phyloP scores from a whole-genome alignment of 2,888 invertebrate genomes.

The Archips crataeganus region DNA sequence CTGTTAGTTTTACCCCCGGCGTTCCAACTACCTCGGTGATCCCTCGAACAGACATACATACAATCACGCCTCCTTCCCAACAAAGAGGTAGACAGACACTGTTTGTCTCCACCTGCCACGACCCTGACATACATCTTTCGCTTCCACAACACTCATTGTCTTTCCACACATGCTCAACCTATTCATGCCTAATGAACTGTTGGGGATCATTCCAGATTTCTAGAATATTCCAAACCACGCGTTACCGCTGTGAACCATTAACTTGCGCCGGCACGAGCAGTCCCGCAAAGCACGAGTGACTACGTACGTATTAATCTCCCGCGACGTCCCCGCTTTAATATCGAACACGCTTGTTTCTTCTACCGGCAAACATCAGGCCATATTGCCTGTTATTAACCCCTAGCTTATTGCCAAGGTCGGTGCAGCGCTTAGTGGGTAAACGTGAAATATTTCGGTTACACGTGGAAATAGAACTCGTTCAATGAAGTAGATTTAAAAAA shows the following conservation, averaged over 20 bases:
- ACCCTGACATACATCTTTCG: too few species aligned
- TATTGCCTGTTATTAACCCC: conserved; percentile 39
- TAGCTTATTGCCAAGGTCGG: conserved; percentile 21
- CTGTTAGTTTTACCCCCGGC: too few species aligned
- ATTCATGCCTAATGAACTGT: neutral
- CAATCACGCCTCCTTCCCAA: too few species aligned
- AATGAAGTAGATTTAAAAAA: neutral
- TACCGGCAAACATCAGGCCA: conserved; percentile 49
- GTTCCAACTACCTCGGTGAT: too few species aligned
- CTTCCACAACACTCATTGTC: too few species aligned
- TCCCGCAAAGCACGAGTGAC: conserved; percentile 64
- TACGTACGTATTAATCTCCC: conserved; percentile 75
- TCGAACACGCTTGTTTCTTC: conserved; percentile 45
- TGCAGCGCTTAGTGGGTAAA: conserved; percentile 9
- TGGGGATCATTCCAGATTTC: neutral
- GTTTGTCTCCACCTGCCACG: too few species aligned
- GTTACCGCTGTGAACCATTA: neutral
- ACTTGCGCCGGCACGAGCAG: conserved; percentile 36
- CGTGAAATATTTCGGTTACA: conserved; percentile 5
- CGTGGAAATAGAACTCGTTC: neutral
- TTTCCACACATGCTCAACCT: too few species aligned
- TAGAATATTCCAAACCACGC: neutral
- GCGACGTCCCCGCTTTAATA: conserved; percentile 61
- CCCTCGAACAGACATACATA: too few species aligned
- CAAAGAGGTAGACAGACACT: too few species aligned